Percentiles rank a stretch among this genome's conserved stretches.
Evolutionary conservation across 2,888 invertebrate species (phyloP).

Genomic region (Saturnia pavonia): DNA sequence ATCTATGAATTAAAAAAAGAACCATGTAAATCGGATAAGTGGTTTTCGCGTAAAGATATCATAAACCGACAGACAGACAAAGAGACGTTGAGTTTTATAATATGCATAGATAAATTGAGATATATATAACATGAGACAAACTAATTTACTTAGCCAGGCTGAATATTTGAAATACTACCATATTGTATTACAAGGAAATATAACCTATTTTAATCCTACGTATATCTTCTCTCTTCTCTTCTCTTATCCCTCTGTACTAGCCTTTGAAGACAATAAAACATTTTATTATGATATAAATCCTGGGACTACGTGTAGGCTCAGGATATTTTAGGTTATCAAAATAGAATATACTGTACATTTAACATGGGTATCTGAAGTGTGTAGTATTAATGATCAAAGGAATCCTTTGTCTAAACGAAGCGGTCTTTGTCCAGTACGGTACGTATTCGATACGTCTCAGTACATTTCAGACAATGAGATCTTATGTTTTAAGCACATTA

Average conservation of each 20-base stretch:
- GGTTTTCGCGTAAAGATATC: too few relatives aligned
- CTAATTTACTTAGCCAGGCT: too few relatives aligned
- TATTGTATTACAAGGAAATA: too few relatives aligned
- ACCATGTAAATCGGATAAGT: too few relatives aligned
- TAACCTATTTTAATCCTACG: too few relatives aligned
- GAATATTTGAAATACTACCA: too few relatives aligned
- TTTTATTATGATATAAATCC: conserved; percentile 1
- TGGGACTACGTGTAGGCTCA: background rate
- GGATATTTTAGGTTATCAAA: background rate
- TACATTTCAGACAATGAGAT: conserved; percentile 6
- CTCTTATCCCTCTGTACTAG: background rate
- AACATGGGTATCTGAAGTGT: background rate
- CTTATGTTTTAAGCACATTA: conserved; percentile 2
- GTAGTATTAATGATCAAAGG: conserved; percentile 11
- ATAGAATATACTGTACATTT: conserved; percentile 11
- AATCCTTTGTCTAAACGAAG: conserved; percentile 13
- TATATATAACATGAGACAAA: too few relatives aligned
- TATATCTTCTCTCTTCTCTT: too few relatives aligned
- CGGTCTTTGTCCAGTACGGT: conserved; percentile 17
- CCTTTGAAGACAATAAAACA: background rate
- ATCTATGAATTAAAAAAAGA: too few relatives aligned
- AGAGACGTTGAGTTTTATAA: too few relatives aligned
- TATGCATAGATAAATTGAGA: too few relatives aligned
- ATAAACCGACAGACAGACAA: too few relatives aligned
- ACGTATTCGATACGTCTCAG: conserved; percentile 20